These are phyloP conservation scores for Amphimedon queenslandica DNA, from an alignment of 37 sponge, comb jelly and placozoan genomes.

Conservation along the genomic window DNA sequence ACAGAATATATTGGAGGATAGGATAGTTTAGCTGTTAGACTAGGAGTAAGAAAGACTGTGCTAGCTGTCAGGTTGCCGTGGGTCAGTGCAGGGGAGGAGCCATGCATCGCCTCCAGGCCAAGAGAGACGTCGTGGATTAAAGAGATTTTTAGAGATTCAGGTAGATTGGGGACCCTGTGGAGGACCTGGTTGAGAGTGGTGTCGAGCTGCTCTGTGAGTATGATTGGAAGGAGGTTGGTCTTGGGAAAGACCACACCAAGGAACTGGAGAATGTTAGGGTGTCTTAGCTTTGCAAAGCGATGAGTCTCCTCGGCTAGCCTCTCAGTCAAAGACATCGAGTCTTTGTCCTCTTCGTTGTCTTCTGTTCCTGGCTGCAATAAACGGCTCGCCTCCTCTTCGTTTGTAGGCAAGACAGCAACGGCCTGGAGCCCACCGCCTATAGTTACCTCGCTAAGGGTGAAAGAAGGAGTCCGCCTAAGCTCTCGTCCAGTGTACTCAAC, in stretches of 20 bases:
- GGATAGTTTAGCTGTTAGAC: not conserved
- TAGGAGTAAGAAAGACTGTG: not conserved
- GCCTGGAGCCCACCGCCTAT: not conserved
- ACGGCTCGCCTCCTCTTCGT: not conserved
- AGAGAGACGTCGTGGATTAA: not conserved
- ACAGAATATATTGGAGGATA: not conserved
- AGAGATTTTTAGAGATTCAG: not conserved
- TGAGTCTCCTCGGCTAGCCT: not conserved
- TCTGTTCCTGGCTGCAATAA: not conserved
- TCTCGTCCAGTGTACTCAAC: not conserved
- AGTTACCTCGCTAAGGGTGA: not conserved
- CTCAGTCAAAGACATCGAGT: not conserved
- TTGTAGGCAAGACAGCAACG: not conserved
- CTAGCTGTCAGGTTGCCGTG: constrained; percentile 5
- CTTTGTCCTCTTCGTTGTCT: not conserved
- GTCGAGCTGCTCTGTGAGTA: not conserved
- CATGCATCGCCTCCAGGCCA: not conserved
- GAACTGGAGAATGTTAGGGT: constrained; percentile 5
- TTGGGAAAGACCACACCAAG: constrained; percentile 3
- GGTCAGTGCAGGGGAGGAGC: not conserved
- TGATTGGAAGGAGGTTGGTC: not conserved
- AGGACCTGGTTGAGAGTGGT: not conserved
- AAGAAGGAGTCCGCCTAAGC: not conserved
- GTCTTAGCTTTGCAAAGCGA: not conserved
- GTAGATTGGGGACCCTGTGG: not conserved